Conservation (phyloP, 2,888 invertebrate genomes). For the Euclidia mi region DNA sequence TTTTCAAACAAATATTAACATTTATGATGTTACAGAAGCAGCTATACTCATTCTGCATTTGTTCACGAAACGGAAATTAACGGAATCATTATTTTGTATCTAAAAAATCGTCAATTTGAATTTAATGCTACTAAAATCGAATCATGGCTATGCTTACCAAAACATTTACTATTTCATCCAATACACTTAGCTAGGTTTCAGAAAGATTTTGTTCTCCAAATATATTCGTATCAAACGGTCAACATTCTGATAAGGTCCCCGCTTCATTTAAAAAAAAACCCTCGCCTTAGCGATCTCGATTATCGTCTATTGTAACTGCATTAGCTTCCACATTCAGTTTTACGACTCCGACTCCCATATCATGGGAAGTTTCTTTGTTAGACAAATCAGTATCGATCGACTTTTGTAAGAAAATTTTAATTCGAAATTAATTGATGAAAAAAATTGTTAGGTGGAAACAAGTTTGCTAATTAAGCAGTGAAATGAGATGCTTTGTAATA, state of each 20-base stretch:
- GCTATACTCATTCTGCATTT: too few relatives aligned
- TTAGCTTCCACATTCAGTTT: constrained; percentile 24
- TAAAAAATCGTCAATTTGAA: not conserved
- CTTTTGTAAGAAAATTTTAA: constrained; percentile 60
- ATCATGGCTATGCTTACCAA: constrained; percentile 4
- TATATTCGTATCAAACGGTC: constrained; percentile 17
- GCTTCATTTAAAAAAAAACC: constrained; percentile 42
- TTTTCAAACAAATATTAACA: too few relatives aligned
- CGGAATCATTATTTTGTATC: not conserved
- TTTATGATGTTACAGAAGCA: too few relatives aligned
- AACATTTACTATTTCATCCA: not conserved
- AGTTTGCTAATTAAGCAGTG: constrained; percentile 46
- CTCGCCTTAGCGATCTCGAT: constrained; percentile 28
- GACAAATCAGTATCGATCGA: constrained; percentile 12
- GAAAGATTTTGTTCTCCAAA: constrained; percentile 14
- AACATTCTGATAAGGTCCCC: constrained; percentile 24
- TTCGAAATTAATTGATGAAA: constrained; percentile 58
- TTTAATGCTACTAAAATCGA: not conserved
- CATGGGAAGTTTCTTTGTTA: constrained; percentile 2
- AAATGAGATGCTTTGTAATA: constrained; percentile 37
- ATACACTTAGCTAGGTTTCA: constrained; percentile 2
- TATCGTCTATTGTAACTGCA: constrained; percentile 34
- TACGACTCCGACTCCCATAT: constrained; percentile 8
- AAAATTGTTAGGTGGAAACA: constrained; percentile 39
- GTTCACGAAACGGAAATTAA: not conserved